Evolutionary conservation across 1,140 invertebrate species (phyloP).

Genomic region (Caenorhabditis elegans): DNA sequence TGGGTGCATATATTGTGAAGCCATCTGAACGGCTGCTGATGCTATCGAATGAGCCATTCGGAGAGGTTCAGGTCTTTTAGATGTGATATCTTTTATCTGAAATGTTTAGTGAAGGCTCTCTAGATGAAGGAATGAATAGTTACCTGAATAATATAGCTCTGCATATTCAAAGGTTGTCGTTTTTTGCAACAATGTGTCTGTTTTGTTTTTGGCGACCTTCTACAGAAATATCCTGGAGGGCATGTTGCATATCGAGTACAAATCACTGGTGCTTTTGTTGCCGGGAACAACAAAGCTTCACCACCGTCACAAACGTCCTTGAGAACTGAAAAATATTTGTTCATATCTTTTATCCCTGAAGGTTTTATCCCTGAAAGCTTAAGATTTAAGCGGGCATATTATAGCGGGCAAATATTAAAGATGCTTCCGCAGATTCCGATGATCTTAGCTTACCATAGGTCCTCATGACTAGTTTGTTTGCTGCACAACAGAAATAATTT

Average conservation of each 20-base stretch:
- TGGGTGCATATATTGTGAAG: conserved; percentile 6
- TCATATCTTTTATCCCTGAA: not conserved
- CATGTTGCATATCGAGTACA: conserved; percentile 14
- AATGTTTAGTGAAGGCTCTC: no score
- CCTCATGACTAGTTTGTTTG: not conserved
- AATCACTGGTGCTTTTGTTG: conserved; percentile 4
- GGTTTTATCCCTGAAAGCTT: not conserved
- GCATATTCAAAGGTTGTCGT: not conserved
- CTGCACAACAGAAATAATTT: conserved; percentile 48
- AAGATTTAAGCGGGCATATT: not conserved
- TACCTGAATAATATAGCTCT: conserved; percentile 32
- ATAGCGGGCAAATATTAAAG: not conserved
- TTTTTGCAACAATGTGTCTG: conserved; percentile 27
- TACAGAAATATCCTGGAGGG: conserved; percentile 17
- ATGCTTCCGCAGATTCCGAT: no score
- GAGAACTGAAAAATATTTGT: not conserved
- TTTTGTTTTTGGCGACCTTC: conserved; percentile 2
- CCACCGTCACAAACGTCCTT: conserved; percentile 23
- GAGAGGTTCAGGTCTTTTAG: not conserved
- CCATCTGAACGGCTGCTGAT: conserved; percentile 7
- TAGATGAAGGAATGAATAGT: no score
- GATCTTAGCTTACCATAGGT: not conserved
- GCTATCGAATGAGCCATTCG: conserved; percentile 24
- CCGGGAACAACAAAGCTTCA: conserved; percentile 15
- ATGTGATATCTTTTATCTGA: conserved; percentile 1